Percentiles rank a stretch among this genome's conserved stretches.
These are phyloP conservation scores for Buathra laborator DNA, from an alignment of 2,888 invertebrate genomes.

Conservation along the genomic window DNA sequence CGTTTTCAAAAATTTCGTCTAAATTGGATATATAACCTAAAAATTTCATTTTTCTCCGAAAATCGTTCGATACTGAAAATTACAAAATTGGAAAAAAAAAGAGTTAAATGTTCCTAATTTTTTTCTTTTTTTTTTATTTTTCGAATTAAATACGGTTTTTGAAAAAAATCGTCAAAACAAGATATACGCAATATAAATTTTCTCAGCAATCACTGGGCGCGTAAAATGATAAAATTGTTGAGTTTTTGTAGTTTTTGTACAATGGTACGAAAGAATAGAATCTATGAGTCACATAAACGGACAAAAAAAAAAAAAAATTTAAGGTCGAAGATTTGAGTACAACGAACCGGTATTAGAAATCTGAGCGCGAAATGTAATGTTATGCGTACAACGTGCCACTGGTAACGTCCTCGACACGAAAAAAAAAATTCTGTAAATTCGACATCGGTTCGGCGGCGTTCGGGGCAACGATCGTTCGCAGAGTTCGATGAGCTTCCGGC, in stretches of 20 bases:
- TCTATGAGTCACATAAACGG: not conserved
- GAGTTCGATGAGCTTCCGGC: constrained; percentile 65
- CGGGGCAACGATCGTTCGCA: constrained; percentile 62
- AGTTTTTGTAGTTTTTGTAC: too few species aligned
- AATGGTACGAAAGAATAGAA: not conserved
- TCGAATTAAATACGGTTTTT: too few species aligned
- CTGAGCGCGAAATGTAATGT: constrained; percentile 36
- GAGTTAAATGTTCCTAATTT: too few species aligned
- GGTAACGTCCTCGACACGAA: constrained; percentile 23
- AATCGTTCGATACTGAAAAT: not conserved
- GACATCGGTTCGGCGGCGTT: constrained; percentile 23
- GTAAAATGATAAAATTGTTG: too few species aligned
- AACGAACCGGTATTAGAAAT: constrained; percentile 19
- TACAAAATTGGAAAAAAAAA: not conserved
- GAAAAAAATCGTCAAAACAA: too few species aligned
- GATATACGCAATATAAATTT: too few species aligned
- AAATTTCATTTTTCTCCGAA: not conserved
- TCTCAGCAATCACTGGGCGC: too few species aligned
- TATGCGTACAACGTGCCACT: not conserved
- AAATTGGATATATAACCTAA: not conserved
- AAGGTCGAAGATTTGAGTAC: not conserved
- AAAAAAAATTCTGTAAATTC: not conserved
- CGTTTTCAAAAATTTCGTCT: too few species aligned
- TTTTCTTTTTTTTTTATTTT: too few species aligned
- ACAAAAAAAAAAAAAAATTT: not conserved